Base-by-base conservation (phyloP, 2,888 invertebrate species). In the Drosophila parthenogenetica region DNA sequence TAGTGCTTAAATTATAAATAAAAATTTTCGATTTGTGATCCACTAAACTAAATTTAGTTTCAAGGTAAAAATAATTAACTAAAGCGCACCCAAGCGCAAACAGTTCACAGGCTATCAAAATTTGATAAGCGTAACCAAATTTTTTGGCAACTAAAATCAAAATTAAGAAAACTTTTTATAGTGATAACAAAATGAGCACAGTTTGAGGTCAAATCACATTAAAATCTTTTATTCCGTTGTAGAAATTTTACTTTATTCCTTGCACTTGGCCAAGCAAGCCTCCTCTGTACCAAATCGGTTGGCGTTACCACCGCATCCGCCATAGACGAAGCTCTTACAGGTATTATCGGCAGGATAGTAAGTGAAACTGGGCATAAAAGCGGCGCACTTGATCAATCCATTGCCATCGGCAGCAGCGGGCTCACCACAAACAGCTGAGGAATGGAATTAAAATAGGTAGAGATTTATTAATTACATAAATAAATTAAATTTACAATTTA, bases 331-430 rank as follows among this genome's bases (percentile, higher is more conserved):
- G 2, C 10, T 0, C 10, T 61, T 46, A 65, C 89, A 90, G 1
- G 45, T 43, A 29, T 82, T 86, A 1, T 29, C 59, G 0, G 10
- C 14, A 3, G 62, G 13, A 39, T 53, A 5, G 13, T 71, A 82
- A 13, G 32, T 73, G 64, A 55, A 73, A 5, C 57, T 70, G 5
- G 81, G 78, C 1, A 60, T 10, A 0, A 7, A 73, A 5, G 60
- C 86, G 17, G 64, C 35, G 25, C 81, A 81, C 61, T 46, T 77
- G n/a, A 77, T 69, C 16, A 69, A 0, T 1, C 86, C 84, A 19
- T 78, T 83, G 14, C 84, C 81, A 42, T 83, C 70, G 13, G 0
- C 14, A 2, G 16, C 54, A 14, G 69, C 5, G 1, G 75, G 65
- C 17, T 48, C 40, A 0, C 42, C 73, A 40, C 81, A 82, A 17